phyloP scores from a whole-genome alignment of 2,888 invertebrate species.

The Drosophila phalerata region DNA sequence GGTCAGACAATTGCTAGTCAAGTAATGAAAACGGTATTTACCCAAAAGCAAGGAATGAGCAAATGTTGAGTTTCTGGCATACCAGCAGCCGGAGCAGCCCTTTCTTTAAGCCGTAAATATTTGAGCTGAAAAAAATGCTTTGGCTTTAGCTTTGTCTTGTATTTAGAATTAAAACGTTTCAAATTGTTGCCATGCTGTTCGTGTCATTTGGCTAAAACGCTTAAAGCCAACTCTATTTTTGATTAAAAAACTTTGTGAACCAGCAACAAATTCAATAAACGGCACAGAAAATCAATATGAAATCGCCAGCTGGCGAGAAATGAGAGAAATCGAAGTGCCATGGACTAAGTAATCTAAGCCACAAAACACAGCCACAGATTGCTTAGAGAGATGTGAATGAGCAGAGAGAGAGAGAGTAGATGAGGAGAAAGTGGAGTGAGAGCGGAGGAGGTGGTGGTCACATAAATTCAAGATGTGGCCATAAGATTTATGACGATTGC shows the following conservation, averaged over 20 bases:
- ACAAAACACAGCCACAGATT: constrained; percentile 75
- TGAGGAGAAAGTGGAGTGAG: constrained; percentile 5
- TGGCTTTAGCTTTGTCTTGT: constrained; percentile 38
- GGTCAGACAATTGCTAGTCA: constrained; percentile 55
- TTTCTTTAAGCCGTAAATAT: constrained; percentile 61
- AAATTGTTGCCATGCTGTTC: constrained; percentile 54
- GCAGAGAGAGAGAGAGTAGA: constrained; percentile 2
- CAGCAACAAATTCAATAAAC: constrained; percentile 73
- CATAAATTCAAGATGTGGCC: constrained; percentile 85
- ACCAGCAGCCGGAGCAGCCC: constrained; percentile 11
- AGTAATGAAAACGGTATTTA: constrained; percentile 66
- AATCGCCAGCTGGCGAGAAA: constrained; percentile 76
- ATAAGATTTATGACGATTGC: constrained; percentile 85
- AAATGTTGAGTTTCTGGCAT: not conserved
- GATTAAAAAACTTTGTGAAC: constrained; percentile 72
- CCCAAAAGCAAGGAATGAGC: not conserved
- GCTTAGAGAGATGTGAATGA: constrained; percentile 13
- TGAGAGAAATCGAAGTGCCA: constrained; percentile 54
- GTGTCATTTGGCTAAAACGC: constrained; percentile 60
- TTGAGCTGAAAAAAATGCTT: constrained; percentile 61
- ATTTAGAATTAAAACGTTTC: constrained; percentile 59
- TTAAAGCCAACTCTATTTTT: constrained; percentile 76
- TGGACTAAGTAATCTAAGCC: constrained; percentile 78
- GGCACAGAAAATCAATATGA: constrained; percentile 55
- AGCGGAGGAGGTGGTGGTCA: constrained; percentile 48